A percentile compares a stretch with the other conserved stretches of the same genome.
phyloP scores from a whole-genome alignment of 2,113 vertebrate genomes.

The Fulmarus glacialis region DNA sequence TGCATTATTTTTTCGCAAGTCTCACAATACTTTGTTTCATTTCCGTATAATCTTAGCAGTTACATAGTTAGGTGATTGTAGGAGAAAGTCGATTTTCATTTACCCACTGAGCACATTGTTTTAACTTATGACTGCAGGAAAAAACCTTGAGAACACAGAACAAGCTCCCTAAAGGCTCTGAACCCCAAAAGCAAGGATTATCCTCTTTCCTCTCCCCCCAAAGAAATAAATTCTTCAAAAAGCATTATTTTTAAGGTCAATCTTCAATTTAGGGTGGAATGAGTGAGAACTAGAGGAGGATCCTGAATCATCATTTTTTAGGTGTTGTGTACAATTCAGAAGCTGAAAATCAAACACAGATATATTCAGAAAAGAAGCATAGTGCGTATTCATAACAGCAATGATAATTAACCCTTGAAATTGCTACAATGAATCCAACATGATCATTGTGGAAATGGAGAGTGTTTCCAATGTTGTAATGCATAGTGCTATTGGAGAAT shows the following conservation, averaged over 20 bases:
- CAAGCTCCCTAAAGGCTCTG: not conserved
- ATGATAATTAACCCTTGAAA: not conserved
- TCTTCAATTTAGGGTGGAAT: not conserved
- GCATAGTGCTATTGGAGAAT: not conserved
- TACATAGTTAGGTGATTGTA: not conserved
- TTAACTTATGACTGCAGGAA: not conserved
- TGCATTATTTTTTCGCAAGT: not conserved
- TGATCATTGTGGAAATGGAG: not conserved
- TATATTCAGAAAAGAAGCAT: not conserved
- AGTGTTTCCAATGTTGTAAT: not conserved
- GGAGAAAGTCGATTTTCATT: not conserved
- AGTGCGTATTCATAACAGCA: not conserved
- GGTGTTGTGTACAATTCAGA: not conserved
- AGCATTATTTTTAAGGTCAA: not conserved
- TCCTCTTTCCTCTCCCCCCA: not conserved
- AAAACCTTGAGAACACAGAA: not conserved
- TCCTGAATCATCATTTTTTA: not conserved
- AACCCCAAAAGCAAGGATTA: not conserved
- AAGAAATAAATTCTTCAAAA: not conserved
- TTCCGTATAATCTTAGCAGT: not conserved
- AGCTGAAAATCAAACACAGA: not conserved
- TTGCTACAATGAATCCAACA: fast-evolving
- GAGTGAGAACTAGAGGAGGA: not conserved
- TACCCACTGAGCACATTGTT: not conserved
- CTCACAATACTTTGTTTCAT: not conserved